phyloP scores from a whole-genome alignment of 2,113 vertebrate species.

The Zosterops borbonicus region DNA sequence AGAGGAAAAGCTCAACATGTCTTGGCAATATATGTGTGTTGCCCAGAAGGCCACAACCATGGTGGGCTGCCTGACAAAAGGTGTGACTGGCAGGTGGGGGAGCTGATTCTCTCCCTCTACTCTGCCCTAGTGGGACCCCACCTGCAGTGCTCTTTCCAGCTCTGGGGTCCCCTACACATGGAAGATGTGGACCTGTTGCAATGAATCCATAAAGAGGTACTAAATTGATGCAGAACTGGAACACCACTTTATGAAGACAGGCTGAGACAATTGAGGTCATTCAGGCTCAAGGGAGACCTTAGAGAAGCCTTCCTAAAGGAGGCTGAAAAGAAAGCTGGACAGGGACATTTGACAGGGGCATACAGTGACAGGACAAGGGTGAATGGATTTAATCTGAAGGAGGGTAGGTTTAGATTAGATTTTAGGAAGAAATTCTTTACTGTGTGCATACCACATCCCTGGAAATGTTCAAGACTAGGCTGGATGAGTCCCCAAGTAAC shows the following conservation, averaged over 20 bases:
- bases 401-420: neutral
- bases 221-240: neutral
- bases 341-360: neutral
- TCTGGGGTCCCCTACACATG: neutral
- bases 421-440: neutral
- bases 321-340: neutral
- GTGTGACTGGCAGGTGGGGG: neutral
- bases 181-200: neutral
- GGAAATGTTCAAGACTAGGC: neutral
- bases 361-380: neutral
- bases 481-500: neutral
- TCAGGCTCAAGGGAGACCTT: neutral
- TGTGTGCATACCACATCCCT: neutral
- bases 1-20: neutral
- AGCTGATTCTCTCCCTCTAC: neutral
- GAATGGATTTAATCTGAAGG: neutral
- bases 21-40: neutral
- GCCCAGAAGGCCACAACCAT: too few species aligned
- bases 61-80: neutral
- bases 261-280: neutral
- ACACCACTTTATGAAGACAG: neutral
- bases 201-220: neutral
- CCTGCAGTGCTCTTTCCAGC: neutral
- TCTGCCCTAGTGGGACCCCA: neutral
- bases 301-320: neutral